Conservation (phyloP, 2,888 invertebrate genomes). For the Amiota communis region DNA sequence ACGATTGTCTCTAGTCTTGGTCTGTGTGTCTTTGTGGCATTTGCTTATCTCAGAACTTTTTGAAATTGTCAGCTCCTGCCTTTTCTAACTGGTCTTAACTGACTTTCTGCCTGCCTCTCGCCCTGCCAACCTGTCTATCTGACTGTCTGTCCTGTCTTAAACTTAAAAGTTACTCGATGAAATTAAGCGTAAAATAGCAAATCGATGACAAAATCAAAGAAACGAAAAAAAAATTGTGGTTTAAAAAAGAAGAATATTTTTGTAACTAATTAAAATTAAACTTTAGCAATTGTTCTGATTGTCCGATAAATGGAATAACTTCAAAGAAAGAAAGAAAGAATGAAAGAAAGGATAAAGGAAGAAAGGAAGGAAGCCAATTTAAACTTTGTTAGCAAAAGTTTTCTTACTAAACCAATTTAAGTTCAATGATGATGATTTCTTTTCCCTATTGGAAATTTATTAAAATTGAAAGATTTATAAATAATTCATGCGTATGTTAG, state of each 20-base stretch:
- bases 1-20: background rate
- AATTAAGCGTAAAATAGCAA: conserved; percentile 7
- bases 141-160: background rate
- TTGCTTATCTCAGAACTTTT: conserved; percentile 12
- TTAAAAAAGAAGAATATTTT: background rate
- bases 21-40: background rate
- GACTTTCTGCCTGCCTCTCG: background rate
- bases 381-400: too few relatives aligned
- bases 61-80: background rate
- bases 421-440: too few relatives aligned
- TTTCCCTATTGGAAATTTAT: too few relatives aligned
- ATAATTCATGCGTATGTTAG: too few relatives aligned
- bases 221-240: background rate
- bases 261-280: conserved; percentile 10
- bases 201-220: conserved; percentile 6
- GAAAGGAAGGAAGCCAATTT: too few relatives aligned
- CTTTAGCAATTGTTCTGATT: background rate
- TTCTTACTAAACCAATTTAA: too few relatives aligned
- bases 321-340: background rate
- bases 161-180: conserved; percentile 4
- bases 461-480: too few relatives aligned
- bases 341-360: too few relatives aligned
- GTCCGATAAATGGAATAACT: background rate
- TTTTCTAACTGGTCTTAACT: background rate
- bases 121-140: background rate